These are phyloP conservation scores for Rhodophaea formosa DNA, from an alignment of 2,888 invertebrate species.

Conservation along the genomic window DNA sequence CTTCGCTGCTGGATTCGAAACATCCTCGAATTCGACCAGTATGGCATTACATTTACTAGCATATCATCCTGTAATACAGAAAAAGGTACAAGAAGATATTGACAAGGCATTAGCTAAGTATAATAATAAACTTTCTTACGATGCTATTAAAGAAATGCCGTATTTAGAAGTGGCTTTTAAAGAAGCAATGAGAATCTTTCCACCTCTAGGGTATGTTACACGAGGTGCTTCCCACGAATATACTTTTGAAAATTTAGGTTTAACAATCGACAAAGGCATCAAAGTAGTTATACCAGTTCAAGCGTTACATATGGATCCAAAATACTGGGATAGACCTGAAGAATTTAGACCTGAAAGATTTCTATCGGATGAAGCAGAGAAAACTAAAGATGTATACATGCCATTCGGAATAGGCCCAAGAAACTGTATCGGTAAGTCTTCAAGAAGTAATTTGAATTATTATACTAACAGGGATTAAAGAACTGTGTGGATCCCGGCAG, in stretches of 20 bases:
- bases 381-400: slow-evolving; percentile 27
- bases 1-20: slow-evolving; percentile 39
- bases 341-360: slow-evolving; percentile 35
- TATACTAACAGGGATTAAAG: no score
- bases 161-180: slow-evolving; percentile 37
- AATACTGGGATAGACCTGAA: slow-evolving; percentile 30
- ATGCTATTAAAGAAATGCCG: slow-evolving; percentile 37
- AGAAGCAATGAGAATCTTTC: slow-evolving; percentile 28
- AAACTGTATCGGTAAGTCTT: slow-evolving; percentile 36
- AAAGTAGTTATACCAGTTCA: slow-evolving; percentile 29
- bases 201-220: slow-evolving; percentile 27
- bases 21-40: slow-evolving; percentile 43
- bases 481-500: no score
- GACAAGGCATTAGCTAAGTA: slow-evolving; percentile 20
- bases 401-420: slow-evolving; percentile 37
- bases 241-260: slow-evolving; percentile 28
- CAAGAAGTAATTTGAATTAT: no score
- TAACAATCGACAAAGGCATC: slow-evolving; percentile 29
- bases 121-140: slow-evolving; percentile 33
- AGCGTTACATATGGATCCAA: slow-evolving; percentile 32
- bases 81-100: slow-evolving; percentile 42
- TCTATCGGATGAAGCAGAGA: slow-evolving; percentile 24
- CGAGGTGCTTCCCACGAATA: slow-evolving; percentile 29
- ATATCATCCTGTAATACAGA: slow-evolving; percentile 42
- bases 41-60: slow-evolving; percentile 44